Evolutionary conservation across 2,113 vertebrate genomes (phyloP), one percentile per base, ranked within the genome.

Genomic region (Triplophysa tibetana): DNA sequence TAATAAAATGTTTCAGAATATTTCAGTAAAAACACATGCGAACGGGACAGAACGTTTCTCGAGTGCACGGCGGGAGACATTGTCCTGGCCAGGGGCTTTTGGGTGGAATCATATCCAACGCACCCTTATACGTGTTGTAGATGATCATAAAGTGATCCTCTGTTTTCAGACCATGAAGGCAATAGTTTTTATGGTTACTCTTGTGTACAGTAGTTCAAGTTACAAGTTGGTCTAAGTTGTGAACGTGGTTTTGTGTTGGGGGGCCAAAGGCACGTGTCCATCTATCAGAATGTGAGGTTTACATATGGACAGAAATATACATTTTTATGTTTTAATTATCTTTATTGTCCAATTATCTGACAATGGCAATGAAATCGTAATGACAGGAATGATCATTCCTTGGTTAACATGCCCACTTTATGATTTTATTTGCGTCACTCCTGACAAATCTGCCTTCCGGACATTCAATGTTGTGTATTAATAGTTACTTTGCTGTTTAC

Each of bases 11-110:
- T 45, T 26, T n/a, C n/a, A n/a, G 38, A 33, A 61, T 43, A 54
- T 54, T 54, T 82, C 70, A 66, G 63, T 78, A 48, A 79, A 87
- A 85, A 62, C 43, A 81, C 70, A 8, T 75, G 48, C 24, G 16
- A 12, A 21, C 17, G 43, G 41, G 58, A 19, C 14, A 75, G 56
- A 45, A 62, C 0, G 10, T 45, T 29, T 63, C 72, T 61, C 9
- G 9, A 24, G 72, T 23, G 1, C 41, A 48, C 24, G 2, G 23
- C 2, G 38, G 72, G 58, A 38, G 21, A 62, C 2, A 16, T 2
- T 16, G 10, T 62, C 58, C 9, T 14, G 48, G 38, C 72, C 58
- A 75, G 41, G 38, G 58, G 26, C 56, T 48, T 56, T 74, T 75
- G 58, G 21, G 58, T 45, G 58, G 70, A 75, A 62, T 75, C 48